These are phyloP conservation scores for Zaprionus lineosus DNA, from an alignment of 2,888 invertebrate genomes.

Conservation along the genomic window DNA sequence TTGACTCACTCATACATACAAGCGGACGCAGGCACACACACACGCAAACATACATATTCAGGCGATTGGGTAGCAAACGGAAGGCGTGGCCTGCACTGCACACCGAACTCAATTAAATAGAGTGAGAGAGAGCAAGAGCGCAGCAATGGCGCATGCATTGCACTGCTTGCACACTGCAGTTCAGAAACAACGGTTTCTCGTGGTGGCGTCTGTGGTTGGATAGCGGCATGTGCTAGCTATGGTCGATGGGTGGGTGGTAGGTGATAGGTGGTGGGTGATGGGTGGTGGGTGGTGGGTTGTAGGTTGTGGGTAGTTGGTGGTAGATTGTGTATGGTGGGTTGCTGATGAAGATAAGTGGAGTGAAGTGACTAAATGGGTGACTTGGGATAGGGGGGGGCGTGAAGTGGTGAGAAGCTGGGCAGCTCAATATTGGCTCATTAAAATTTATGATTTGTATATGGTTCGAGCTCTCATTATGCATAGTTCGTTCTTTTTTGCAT, in stretches of 20 bases:
- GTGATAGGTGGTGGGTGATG: not conserved
- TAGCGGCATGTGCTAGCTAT: not conserved
- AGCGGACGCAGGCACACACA: conserved; percentile 6
- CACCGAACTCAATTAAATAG: conserved; percentile 8
- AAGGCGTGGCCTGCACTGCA: conserved; percentile 53
- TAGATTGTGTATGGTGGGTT: not conserved
- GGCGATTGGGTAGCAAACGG: conserved; percentile 38
- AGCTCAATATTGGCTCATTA: conserved; percentile 64
- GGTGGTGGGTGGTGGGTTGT: not conserved
- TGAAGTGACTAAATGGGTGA: too few species aligned
- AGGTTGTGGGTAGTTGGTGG: not conserved
- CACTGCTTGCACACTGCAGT: conserved; percentile 59
- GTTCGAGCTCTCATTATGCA: conserved; percentile 72
- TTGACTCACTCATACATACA: conserved; percentile 45
- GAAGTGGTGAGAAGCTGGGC: not conserved
- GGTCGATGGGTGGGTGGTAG: conserved; percentile 1
- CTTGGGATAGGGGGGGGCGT: conserved; percentile 1
- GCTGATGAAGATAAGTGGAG: too few species aligned
- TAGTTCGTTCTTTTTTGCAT: conserved; percentile 51
- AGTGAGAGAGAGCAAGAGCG: conserved; percentile 37
- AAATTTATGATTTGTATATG: conserved; percentile 76
- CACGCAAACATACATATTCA: not conserved
- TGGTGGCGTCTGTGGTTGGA: conserved; percentile 37
- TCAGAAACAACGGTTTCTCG: conserved; percentile 1
- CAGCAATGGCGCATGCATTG: conserved; percentile 55